Evolutionary conservation across 2,888 invertebrate genomes (phyloP).

Genomic region (Hedychridium roseum): DNA sequence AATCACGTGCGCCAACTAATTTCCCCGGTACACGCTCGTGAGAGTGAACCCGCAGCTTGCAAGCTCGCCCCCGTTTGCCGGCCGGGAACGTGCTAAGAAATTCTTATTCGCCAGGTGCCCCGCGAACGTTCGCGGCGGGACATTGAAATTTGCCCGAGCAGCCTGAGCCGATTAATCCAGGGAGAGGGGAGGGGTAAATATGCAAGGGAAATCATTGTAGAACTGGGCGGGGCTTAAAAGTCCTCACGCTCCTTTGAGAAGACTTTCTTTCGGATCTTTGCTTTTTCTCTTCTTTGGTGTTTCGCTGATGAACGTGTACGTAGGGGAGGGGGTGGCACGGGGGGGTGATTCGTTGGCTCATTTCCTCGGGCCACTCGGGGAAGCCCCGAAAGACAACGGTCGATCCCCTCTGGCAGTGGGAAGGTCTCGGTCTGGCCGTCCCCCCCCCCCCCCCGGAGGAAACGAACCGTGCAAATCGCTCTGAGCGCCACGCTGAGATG

Average conservation of each 20-base stretch:
- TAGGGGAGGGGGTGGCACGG: too few species aligned
- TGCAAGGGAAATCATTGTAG: too few species aligned
- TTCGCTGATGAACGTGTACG: too few species aligned
- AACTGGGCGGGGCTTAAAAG: too few species aligned
- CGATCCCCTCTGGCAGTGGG: too few species aligned
- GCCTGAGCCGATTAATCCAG: background rate
- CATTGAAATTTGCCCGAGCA: background rate
- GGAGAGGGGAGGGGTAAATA: too few species aligned
- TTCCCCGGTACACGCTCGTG: constrained; percentile 41
- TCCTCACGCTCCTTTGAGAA: too few species aligned
- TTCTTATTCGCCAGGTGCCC: constrained; percentile 21
- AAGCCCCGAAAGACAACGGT: too few species aligned
- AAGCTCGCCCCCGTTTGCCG: constrained; percentile 9
- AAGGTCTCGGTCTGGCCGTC: background rate
- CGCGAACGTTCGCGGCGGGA: background rate
- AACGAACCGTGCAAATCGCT: too few species aligned
- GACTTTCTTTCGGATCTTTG: background rate
- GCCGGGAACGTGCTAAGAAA: constrained; percentile 38
- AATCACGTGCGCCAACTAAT: constrained; percentile 53
- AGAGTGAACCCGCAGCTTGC: constrained; percentile 16
- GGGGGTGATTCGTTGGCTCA: too few species aligned
- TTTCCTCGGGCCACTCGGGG: too few species aligned
- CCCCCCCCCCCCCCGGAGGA: constrained; percentile 7
- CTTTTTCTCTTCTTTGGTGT: background rate
- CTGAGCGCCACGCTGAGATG: too few species aligned